These are phyloP conservation scores for Ormyrus labotus DNA, from an alignment of 2,888 invertebrate species.

Conservation along the genomic window DNA sequence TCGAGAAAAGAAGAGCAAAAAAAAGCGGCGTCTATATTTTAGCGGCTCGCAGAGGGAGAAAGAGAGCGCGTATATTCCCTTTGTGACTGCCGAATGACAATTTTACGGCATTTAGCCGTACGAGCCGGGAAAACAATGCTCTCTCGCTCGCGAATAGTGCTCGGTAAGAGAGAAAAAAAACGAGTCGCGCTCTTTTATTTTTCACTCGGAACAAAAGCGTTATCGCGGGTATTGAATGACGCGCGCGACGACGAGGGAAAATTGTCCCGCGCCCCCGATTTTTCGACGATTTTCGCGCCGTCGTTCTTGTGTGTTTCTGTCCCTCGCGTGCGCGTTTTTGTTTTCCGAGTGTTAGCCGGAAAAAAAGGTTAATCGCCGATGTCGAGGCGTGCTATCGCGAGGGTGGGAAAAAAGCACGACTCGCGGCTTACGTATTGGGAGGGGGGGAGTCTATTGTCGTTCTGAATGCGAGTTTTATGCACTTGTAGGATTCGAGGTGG, in stretches of 20 bases:
- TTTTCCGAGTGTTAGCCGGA: neutral
- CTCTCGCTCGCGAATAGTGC: constrained; percentile 60
- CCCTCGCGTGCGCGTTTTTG: neutral
- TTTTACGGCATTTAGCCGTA: constrained; percentile 72
- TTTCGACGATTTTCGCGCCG: constrained; percentile 43
- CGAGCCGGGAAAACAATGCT: constrained; percentile 42
- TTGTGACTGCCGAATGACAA: constrained; percentile 68
- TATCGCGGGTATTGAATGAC: constrained; percentile 73
- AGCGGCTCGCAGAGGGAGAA: constrained; percentile 62
- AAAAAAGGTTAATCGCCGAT: constrained; percentile 41
- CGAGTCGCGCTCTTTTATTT: constrained; percentile 57
- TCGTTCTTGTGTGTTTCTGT: neutral
- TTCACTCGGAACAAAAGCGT: constrained; percentile 70
- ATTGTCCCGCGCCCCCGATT: constrained; percentile 56
- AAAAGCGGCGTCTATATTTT: constrained; percentile 13
- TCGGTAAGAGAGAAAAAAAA: neutral
- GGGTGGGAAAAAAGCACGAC: neutral
- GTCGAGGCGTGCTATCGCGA: constrained; percentile 8
- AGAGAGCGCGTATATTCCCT: constrained; percentile 26
- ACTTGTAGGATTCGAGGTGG: too few species aligned
- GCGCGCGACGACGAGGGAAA: constrained; percentile 59
- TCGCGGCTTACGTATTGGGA: neutral
- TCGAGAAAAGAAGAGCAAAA: neutral
- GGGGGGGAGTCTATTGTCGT: too few species aligned
- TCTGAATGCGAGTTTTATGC: too few species aligned